These are phyloP conservation scores for Aphelinus atriplicis DNA, from an alignment of 1,140 invertebrate species.

Conservation along the genomic window DNA sequence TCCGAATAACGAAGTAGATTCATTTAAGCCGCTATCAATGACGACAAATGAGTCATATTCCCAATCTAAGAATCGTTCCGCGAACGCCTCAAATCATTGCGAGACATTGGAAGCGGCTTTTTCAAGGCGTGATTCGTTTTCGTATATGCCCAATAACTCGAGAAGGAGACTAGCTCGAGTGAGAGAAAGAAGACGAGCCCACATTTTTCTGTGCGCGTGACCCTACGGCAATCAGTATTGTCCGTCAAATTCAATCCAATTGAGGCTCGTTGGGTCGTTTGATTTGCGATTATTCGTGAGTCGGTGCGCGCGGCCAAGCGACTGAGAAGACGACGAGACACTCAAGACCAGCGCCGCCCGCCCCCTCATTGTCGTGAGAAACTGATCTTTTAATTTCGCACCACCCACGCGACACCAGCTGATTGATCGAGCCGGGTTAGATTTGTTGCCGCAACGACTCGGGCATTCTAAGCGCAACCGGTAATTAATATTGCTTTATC, in stretches of 20 bases:
- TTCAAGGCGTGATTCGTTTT: background rate
- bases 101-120: too few relatives aligned
- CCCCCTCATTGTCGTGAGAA: slow-evolving; percentile 33
- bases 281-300: slow-evolving; percentile 30
- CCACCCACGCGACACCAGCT: background rate
- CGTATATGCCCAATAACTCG: background rate
- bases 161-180: too few relatives aligned
- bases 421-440: too few relatives aligned
- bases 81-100: too few relatives aligned
- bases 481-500: too few relatives aligned
- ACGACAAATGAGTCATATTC: too few relatives aligned
- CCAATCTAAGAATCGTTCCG: too few relatives aligned
- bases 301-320: background rate
- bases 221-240: slow-evolving; percentile 34
- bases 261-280: slow-evolving; percentile 36
- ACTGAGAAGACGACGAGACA: too few relatives aligned
- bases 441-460: too few relatives aligned
- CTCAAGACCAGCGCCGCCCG: background rate
- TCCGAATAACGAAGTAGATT: too few relatives aligned
- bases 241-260: slow-evolving; percentile 42
- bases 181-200: slow-evolving; percentile 4
- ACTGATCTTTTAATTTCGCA: slow-evolving; percentile 22
- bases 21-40: too few relatives aligned
- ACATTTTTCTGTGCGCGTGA: slow-evolving; percentile 2
- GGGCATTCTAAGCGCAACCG: too few relatives aligned